phyloP scores from a whole-genome alignment of 2,797 vertebrate genomes.

The Sebastes wilsoni region DNA sequence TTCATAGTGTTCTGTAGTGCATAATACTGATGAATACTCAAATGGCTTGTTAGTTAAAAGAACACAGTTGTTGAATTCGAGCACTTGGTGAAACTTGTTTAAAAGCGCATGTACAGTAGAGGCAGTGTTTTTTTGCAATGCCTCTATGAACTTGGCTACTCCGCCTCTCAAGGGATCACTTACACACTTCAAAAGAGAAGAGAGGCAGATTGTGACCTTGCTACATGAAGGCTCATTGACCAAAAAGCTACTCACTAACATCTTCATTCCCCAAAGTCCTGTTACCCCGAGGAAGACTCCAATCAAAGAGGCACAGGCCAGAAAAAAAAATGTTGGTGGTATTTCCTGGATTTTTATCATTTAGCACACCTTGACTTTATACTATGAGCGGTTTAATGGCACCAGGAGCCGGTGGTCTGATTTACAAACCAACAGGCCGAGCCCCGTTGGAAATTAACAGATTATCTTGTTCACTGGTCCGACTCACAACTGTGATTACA shows the following conservation, averaged over 20 bases:
- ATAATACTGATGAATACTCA: constrained; percentile 71
- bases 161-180: constrained; percentile 76
- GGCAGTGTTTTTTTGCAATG: constrained; percentile 33
- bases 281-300: constrained; percentile 61
- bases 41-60: constrained; percentile 72
- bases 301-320: constrained; percentile 31
- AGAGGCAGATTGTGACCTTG: constrained; percentile 74
- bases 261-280: constrained; percentile 64
- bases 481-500: constrained; percentile 79
- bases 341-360: constrained; percentile 28
- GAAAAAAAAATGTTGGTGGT: not conserved
- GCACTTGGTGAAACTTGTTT: constrained; percentile 56
- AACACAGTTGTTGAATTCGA: constrained; percentile 48
- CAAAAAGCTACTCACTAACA: constrained; percentile 71
- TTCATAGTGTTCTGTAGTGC: constrained; percentile 58
- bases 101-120: constrained; percentile 49
- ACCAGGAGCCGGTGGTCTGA: constrained; percentile 52
- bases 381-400: constrained; percentile 50
- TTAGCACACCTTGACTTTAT: constrained; percentile 46
- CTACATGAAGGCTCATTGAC: constrained; percentile 77
- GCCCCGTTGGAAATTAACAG: constrained; percentile 72
- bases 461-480: constrained; percentile 83
- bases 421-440: constrained; percentile 72
- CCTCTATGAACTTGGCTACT: constrained; percentile 58
- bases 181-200: constrained; percentile 79